These are phyloP conservation scores for Phrynosoma blainvillii DNA, from an alignment of 2,113 vertebrate genomes.

Conservation along the genomic window DNA sequence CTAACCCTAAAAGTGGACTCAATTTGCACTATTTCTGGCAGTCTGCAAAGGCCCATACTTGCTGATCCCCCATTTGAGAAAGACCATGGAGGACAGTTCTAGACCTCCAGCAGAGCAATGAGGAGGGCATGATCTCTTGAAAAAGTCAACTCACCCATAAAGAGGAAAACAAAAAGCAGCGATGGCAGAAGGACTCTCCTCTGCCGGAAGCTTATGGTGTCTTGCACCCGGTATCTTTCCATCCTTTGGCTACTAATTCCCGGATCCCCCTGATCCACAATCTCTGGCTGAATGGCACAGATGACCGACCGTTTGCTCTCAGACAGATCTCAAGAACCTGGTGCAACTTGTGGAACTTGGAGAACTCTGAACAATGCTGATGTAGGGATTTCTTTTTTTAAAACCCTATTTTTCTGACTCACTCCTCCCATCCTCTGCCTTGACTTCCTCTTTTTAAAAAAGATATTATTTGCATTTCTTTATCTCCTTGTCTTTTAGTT, in stretches of 20 bases:
- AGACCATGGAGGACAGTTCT: too few relatives aligned
- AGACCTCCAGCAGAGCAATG: too few relatives aligned
- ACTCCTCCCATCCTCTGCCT: background rate
- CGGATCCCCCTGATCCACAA: background rate
- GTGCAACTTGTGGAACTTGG: background rate
- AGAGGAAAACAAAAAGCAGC: background rate
- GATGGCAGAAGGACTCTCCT: background rate
- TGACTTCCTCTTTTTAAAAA: background rate
- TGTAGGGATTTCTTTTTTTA: fast-evolving
- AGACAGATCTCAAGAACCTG: background rate
- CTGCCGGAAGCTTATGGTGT: background rate
- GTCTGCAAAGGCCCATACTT: too few relatives aligned
- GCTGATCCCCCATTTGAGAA: too few relatives aligned
- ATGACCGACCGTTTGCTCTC: background rate
- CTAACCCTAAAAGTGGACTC: too few relatives aligned
- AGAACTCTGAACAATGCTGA: too few relatives aligned
- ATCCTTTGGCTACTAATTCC: background rate
- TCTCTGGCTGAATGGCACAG: background rate
- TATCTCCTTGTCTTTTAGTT: background rate
- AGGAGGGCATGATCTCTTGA: background rate
- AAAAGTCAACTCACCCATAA: background rate
- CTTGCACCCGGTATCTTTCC: background rate
- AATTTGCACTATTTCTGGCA: too few relatives aligned
- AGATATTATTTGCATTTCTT: background rate
- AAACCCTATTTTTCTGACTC: too few relatives aligned